A percentile compares a stretch with the other conserved stretches of the same genome.
These are phyloP conservation scores for Patella caerulea DNA, from an alignment of 2,888 invertebrate species.

Conservation along the genomic window DNA sequence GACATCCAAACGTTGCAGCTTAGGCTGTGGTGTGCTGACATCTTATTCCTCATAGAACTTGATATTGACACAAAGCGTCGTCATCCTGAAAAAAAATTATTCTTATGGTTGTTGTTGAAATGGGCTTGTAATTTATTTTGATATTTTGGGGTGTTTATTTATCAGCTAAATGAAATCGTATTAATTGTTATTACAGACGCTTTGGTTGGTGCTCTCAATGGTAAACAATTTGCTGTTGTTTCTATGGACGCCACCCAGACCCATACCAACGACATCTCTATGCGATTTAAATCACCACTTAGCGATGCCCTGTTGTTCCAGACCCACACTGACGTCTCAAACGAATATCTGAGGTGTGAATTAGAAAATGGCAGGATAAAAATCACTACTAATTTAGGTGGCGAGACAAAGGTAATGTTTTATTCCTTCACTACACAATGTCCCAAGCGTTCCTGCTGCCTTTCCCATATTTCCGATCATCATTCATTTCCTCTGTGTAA, in stretches of 20 bases:
- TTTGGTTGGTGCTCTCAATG: slow-evolving; percentile 62
- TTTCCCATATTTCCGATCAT: too few species aligned
- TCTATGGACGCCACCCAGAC: slow-evolving; percentile 38
- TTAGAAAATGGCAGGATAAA: slow-evolving; percentile 60
- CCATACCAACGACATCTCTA: slow-evolving; percentile 68
- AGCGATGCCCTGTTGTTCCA: slow-evolving; percentile 63
- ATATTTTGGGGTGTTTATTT: too few species aligned
- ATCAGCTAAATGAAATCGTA: not conserved
- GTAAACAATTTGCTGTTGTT: slow-evolving; percentile 31
- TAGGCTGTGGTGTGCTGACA: too few species aligned
- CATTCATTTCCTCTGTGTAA: too few species aligned
- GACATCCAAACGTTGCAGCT: too few species aligned
- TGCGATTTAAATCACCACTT: slow-evolving; percentile 65
- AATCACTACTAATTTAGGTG: slow-evolving; percentile 58
- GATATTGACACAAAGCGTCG: not conserved
- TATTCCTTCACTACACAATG: too few species aligned
- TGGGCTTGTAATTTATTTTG: too few species aligned
- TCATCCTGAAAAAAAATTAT: too few species aligned
- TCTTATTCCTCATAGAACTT: too few species aligned
- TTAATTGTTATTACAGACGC: slow-evolving; percentile 52
- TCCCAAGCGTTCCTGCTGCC: too few species aligned
- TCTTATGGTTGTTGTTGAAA: too few species aligned
- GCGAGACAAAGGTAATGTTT: slow-evolving; percentile 43
- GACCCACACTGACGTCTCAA: slow-evolving; percentile 49
- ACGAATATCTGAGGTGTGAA: slow-evolving; percentile 56